These are phyloP conservation scores for Arvicanthis niloticus DNA, from an alignment of 2,113 vertebrate species.

Conservation along the genomic window DNA sequence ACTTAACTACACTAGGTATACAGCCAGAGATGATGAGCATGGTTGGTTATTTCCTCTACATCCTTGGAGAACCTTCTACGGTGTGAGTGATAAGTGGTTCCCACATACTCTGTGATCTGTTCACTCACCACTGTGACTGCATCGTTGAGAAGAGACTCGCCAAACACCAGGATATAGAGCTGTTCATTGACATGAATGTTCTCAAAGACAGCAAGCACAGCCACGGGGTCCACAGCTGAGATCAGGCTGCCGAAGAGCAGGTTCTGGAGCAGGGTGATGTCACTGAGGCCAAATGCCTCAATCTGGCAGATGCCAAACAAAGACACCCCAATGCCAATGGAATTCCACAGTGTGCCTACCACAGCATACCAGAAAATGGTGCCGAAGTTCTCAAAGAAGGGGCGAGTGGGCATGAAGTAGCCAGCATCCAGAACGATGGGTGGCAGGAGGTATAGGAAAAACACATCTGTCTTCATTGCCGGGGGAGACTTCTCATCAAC, in stretches of 20 bases:
- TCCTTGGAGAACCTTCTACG: background rate
- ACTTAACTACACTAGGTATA: rapidly evolving
- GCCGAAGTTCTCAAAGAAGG: constrained; percentile 98
- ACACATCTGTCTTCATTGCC: constrained; percentile 94
- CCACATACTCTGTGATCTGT: background rate
- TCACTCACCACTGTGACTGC: constrained; percentile 98
- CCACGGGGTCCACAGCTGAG: constrained; percentile 97
- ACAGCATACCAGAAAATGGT: constrained; percentile 98
- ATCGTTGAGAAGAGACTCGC: constrained; percentile 97
- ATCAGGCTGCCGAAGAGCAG: constrained; percentile 96
- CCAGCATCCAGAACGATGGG: constrained; percentile 97
- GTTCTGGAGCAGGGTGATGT: constrained; percentile 97
- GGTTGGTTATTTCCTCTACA: background rate
- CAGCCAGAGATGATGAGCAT: background rate
- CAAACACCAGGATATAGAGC: constrained; percentile 97
- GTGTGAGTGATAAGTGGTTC: background rate
- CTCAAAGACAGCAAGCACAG: constrained; percentile 96
- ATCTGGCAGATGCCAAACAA: constrained; percentile 97
- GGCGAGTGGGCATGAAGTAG: constrained; percentile 97
- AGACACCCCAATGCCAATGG: constrained; percentile 95
- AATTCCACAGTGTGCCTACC: constrained; percentile 98
- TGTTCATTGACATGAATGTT: constrained; percentile 97
- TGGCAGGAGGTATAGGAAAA: constrained; percentile 98
- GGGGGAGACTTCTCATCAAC: constrained; percentile 95
- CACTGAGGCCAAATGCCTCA: constrained; percentile 92